These are phyloP conservation scores for Spilosoma lubricipeda DNA, from an alignment of 2,888 invertebrate species.

Conservation along the genomic window DNA sequence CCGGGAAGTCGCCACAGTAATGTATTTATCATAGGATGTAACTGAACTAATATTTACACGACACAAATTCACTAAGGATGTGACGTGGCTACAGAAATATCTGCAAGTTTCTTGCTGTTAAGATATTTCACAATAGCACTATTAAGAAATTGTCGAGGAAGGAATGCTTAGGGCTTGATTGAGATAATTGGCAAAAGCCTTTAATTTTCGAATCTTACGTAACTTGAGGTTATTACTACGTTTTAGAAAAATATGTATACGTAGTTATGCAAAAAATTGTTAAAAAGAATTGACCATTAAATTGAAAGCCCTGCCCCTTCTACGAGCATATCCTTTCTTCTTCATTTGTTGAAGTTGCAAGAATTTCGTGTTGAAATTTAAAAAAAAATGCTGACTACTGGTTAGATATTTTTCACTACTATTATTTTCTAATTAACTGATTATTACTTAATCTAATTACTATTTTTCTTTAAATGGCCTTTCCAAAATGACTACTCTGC, in stretches of 20 bases:
- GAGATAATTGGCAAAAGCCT: background rate
- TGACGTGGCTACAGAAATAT: slow-evolving; percentile 22
- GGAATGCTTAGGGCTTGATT: background rate
- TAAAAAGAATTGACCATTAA: too few relatives aligned
- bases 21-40: slow-evolving; percentile 36
- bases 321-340: too few relatives aligned
- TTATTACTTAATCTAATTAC: too few relatives aligned
- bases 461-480: too few relatives aligned
- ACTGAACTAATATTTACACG: slow-evolving; percentile 38
- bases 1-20: slow-evolving; percentile 44
- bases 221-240: background rate
- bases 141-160: background rate
- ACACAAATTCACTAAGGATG: slow-evolving; percentile 37
- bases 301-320: too few relatives aligned
- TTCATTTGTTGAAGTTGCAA: too few relatives aligned
- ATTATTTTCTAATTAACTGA: too few relatives aligned
- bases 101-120: background rate
- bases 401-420: too few relatives aligned
- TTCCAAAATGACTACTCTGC: too few relatives aligned
- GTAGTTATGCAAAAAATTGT: background rate
- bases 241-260: background rate
- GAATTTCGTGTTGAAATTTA: too few relatives aligned
- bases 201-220: background rate
- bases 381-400: too few relatives aligned
- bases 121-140: background rate